A percentile compares a stretch with the other conserved stretches of the same genome.
phyloP scores from a whole-genome alignment of 2,113 vertebrate genomes.

The Rhabdornis inornatus region DNA sequence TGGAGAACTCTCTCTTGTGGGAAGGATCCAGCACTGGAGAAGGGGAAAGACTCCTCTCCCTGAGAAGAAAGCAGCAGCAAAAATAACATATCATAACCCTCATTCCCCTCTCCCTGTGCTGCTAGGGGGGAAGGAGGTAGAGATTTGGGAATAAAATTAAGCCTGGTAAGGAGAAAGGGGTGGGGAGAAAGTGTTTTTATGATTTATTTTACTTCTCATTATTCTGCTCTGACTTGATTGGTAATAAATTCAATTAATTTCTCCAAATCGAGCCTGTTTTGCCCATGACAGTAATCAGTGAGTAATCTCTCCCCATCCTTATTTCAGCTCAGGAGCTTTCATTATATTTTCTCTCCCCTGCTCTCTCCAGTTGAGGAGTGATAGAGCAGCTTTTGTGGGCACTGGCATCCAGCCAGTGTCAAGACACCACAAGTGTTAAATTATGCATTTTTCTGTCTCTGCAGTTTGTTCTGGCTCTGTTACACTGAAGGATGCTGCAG shows the following conservation, averaged over 20 bases:
- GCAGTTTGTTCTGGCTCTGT: not conserved
- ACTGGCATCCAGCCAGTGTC: not conserved
- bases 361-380: not conserved
- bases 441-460: not conserved
- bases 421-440: not conserved
- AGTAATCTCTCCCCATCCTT: not conserved
- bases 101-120: not conserved
- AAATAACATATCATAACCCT: not conserved
- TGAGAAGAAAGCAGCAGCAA: not conserved
- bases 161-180: not conserved
- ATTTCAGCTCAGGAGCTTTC: not conserved
- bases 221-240: not conserved
- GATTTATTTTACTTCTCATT: not conserved
- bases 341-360: not conserved
- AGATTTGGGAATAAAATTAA: not conserved
- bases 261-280: not conserved
- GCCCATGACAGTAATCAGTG: not conserved
- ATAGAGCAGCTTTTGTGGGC: not conserved
- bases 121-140: fast-evolving
- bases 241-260: not conserved
- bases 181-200: not conserved
- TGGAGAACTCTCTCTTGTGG: not conserved
- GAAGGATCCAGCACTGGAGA: not conserved
- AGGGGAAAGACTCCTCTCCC: not conserved
- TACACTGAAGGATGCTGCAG: not conserved